Base-by-base conservation (phyloP, 2,113 vertebrate genomes). In the Oceanodroma tethys region DNA sequence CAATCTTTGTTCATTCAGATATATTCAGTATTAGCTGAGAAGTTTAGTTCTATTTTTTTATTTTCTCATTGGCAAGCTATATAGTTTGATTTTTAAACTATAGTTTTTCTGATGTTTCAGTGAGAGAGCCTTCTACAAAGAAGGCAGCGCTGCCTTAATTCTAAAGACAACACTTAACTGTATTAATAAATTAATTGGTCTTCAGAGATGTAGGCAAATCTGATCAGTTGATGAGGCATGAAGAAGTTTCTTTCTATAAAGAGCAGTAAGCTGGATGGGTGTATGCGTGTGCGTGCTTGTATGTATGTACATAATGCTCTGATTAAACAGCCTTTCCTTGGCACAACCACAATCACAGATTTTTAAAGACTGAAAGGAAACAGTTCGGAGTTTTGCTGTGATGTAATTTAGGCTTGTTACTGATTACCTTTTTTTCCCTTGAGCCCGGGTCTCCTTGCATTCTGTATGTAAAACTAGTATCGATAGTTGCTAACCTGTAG, bases 151-250 rank as follows among this genome's bases (percentile, higher is more conserved):
- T 81, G 73, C 67, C 81, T 95, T 83, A 40, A 86, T 90, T 93
- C 83, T 88, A n/a, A 88, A 90, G 75, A 90, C 71, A 92, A 10
- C 45, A 20, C 47, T 96, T 91, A 86, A 88, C 81, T 84, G 20
- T 95, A 92, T 94, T 45, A 95, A 93, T 94, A 92, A 94, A 93
- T 92, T 60, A 75, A 19, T 91, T 73, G 89, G 91, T 88, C 91
- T 94, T 97, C 10, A 71, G 85, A 93, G 88, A 71, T 75, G 59
- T 81, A 71, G 76, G 82, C 86, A 86, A 73, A 88, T 91, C 71
- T 88, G 92, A 83, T 82, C 55, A 32, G 14, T 81, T 80, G 93
- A 25, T 65, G 94, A 96, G 68, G 47, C 56, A 87, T 74, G 43
- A 85, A 70, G 95, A 96, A 84, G 76, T 84, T 52, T 40, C n/a